Evolutionary conservation across 2,797 vertebrate species (phyloP).

Genomic region (Microhierax caerulescens): DNA sequence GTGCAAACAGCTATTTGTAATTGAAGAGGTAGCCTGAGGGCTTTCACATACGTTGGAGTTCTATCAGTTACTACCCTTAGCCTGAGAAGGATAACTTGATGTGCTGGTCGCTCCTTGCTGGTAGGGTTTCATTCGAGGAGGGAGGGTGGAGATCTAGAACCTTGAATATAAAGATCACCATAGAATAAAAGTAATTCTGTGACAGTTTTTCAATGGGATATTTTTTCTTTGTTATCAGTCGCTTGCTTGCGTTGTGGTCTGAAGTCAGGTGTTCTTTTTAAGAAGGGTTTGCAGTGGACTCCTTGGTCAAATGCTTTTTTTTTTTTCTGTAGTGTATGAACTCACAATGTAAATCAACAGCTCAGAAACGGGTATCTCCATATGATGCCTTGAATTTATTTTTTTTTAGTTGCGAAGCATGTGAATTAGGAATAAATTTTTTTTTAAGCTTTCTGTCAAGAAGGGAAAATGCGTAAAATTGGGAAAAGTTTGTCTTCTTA

Average conservation of each 20-base stretch:
- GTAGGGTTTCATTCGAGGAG: not conserved
- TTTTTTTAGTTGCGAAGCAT: not conserved
- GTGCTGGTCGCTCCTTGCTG: not conserved
- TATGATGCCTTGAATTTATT: not conserved
- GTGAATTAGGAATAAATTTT: not conserved
- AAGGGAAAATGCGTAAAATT: not conserved
- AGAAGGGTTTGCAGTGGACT: not conserved
- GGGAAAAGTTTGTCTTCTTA: not conserved
- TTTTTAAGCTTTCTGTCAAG: not conserved
- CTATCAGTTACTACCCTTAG: not conserved
- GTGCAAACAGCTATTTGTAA: not conserved
- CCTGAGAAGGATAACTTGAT: not conserved
- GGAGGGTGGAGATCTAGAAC: not conserved
- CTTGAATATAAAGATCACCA: not conserved
- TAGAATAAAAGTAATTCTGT: not conserved
- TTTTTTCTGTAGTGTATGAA: not conserved
- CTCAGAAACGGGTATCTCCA: not conserved
- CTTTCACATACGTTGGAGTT: rapidly evolving
- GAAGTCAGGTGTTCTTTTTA: not conserved
- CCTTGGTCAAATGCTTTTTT: not conserved
- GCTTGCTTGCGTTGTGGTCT: not conserved
- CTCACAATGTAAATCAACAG: not conserved
- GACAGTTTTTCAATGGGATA: not conserved
- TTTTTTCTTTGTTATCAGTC: not conserved
- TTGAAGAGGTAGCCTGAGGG: not conserved